Conservation (phyloP, 1,140 invertebrate genomes). For the Scaptomyza graminum region DNA sequence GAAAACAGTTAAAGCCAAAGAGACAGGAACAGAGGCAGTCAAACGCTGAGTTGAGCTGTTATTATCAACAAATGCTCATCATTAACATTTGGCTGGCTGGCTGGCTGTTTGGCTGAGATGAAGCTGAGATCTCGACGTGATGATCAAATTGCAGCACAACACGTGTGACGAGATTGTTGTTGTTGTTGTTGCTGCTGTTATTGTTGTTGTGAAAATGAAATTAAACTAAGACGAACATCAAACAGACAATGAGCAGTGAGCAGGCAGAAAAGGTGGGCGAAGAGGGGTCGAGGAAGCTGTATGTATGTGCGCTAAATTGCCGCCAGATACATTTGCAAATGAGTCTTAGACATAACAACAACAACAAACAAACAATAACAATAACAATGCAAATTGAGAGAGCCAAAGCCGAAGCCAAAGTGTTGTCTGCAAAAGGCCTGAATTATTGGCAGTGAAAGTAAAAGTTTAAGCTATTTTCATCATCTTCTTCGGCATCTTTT, state of each 20-base stretch:
- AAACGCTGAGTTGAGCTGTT: conserved; percentile 12
- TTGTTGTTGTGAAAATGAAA: conserved; percentile 73
- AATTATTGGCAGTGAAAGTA: conserved; percentile 82
- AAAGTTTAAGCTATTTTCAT: conserved; percentile 73
- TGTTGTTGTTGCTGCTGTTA: conserved; percentile 65
- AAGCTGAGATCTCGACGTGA: conserved; percentile 58
- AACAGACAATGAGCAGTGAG: conserved; percentile 59
- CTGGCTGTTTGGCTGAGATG: conserved; percentile 5
- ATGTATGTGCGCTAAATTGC: conserved; percentile 62
- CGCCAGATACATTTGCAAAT: conserved; percentile 76
- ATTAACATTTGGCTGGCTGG: conserved; percentile 65
- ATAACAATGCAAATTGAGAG: conserved; percentile 71
- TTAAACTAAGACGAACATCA: conserved; percentile 58
- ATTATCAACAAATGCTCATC: conserved; percentile 79
- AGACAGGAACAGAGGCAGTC: not conserved
- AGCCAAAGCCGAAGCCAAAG: conserved; percentile 49
- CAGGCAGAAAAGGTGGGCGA: not conserved
- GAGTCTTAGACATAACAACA: conserved; percentile 59
- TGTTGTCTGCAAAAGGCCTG: conserved; percentile 34
- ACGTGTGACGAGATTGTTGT: conserved; percentile 53
- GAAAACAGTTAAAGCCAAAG: conserved; percentile 37
- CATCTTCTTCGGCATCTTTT: conserved; percentile 1
- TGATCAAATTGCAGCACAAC: conserved; percentile 79
- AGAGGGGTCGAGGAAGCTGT: too few species aligned
- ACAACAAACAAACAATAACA: conserved; percentile 20